Evolutionary conservation across 2,888 invertebrate species (phyloP).

Genomic region (Caenorhabditis afra): DNA sequence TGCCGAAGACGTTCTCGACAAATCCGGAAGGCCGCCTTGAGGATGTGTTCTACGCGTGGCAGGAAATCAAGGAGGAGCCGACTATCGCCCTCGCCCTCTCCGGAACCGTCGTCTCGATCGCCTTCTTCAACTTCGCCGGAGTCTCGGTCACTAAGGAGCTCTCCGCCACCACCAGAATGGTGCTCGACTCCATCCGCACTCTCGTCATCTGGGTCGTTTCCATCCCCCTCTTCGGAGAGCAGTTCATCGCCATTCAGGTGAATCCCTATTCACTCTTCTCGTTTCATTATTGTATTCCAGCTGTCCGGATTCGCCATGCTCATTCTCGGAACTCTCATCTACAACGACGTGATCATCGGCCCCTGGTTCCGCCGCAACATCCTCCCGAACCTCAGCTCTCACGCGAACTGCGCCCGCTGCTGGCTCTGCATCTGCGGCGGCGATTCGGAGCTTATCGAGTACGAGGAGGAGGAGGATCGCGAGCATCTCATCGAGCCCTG

Average conservation of each 20-base stretch:
- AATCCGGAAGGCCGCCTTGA: constrained; percentile 83
- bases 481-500: constrained; percentile 51
- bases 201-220: constrained; percentile 92
- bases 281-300: constrained; percentile 61
- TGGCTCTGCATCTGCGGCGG: constrained; percentile 55
- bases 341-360: constrained; percentile 82
- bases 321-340: constrained; percentile 89
- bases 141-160: constrained; percentile 94
- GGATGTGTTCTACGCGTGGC: constrained; percentile 89
- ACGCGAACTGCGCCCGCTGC: constrained; percentile 52
- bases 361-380: constrained; percentile 75
- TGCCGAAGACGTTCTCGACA: constrained; percentile 87
- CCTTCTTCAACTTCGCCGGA: constrained; percentile 94
- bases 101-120: constrained; percentile 85
- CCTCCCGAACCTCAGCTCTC: constrained; percentile 47
- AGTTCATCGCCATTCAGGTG: constrained; percentile 83
- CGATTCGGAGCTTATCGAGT: constrained; percentile 54
- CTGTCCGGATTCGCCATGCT: constrained; percentile 87
- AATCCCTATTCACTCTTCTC: not conserved
- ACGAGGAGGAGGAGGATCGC: constrained; percentile 46
- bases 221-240: constrained; percentile 87
- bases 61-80: constrained; percentile 87
- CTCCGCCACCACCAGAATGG: constrained; percentile 92
- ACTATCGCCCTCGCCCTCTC: constrained; percentile 85
- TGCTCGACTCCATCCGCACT: constrained; percentile 91